Conservation (phyloP, 2,113 vertebrate genomes). For the Okapia johnstoni region DNA sequence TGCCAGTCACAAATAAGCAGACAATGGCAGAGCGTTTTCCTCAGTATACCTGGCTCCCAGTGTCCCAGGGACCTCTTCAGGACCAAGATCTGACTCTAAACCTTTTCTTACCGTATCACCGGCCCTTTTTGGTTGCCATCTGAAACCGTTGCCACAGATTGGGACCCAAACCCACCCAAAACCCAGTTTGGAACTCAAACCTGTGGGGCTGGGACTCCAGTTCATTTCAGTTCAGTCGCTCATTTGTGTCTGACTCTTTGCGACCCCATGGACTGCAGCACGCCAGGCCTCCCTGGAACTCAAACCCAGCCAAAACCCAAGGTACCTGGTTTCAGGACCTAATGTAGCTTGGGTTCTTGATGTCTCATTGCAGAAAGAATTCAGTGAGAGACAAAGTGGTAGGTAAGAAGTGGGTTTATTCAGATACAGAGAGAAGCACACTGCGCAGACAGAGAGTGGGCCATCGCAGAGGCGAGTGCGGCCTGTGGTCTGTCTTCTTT, state of each 20-base stretch:
- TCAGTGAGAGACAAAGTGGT: background rate
- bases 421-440: background rate
- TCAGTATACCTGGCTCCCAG: background rate
- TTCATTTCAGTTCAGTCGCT: background rate
- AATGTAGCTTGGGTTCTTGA: background rate
- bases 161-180: background rate
- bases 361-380: background rate
- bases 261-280: background rate
- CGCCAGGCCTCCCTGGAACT: background rate
- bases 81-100: background rate
- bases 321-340: background rate
- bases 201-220: background rate
- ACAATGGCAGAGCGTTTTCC: background rate
- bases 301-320: background rate
- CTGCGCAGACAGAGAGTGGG: background rate
- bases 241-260: background rate
- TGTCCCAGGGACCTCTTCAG: background rate
- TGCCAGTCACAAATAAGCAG: background rate
- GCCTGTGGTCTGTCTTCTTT: background rate
- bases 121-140: background rate
- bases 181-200: background rate
- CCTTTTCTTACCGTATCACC: background rate
- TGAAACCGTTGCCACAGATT: background rate
- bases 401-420: background rate
- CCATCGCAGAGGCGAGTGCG: fast-evolving